Conservation (phyloP, 2,888 invertebrate genomes). For the Dryadula phaetusa region DNA sequence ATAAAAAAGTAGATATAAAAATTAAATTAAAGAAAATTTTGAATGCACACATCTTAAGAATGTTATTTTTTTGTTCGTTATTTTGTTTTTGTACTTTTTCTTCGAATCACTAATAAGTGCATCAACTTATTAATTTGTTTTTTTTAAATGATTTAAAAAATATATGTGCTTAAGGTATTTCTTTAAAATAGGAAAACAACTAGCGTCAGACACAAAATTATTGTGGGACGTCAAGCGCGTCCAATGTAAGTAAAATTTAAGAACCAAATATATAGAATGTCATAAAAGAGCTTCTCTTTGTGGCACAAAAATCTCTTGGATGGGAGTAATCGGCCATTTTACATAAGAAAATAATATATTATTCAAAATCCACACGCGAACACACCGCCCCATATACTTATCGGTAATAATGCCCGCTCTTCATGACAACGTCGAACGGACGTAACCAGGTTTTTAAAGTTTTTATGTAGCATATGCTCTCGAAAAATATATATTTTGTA, state of each 20-base stretch:
- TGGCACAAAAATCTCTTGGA: constrained; percentile 76
- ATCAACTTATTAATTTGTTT: too few relatives aligned
- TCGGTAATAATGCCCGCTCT: constrained; percentile 78
- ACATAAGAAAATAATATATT: constrained; percentile 84
- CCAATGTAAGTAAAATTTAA: constrained; percentile 54
- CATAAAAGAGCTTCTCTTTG: constrained; percentile 78
- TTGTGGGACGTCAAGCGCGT: neutral
- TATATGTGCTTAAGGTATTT: too few relatives aligned
- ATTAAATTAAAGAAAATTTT: too few relatives aligned
- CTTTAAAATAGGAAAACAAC: too few relatives aligned
- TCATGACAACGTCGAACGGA: constrained; percentile 50
- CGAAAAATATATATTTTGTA: too few relatives aligned
- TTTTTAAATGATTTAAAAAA: too few relatives aligned
- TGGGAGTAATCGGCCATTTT: constrained; percentile 83
- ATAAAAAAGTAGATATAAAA: too few relatives aligned
- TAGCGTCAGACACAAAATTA: neutral
- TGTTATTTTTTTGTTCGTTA: too few relatives aligned
- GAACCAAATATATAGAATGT: constrained; percentile 78
- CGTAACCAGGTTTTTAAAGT: constrained; percentile 44
- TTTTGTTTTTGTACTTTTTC: too few relatives aligned
- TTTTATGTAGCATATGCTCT: neutral
- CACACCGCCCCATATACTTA: constrained; percentile 76
- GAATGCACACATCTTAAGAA: too few relatives aligned
- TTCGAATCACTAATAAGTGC: too few relatives aligned
- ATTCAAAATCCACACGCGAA: constrained; percentile 81